Evolutionary conservation across 2,888 invertebrate species (phyloP).

Genomic region (Ypsolopha sequella): DNA sequence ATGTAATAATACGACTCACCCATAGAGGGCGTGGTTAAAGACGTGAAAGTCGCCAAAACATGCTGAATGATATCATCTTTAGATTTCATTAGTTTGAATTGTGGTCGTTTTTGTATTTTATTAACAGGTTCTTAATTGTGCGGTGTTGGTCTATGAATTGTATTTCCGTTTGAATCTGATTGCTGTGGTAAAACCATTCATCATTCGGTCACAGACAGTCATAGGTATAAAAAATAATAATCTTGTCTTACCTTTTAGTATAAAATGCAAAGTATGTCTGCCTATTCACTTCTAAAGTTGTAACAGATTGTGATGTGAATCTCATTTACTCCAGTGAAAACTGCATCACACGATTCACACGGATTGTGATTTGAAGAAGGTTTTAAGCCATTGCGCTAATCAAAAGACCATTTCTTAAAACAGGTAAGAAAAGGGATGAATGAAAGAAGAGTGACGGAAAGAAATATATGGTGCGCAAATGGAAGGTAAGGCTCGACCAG

Average conservation of each 20-base stretch:
- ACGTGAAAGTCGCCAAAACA: conserved; percentile 29
- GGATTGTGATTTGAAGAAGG: too few relatives aligned
- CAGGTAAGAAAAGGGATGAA: too few relatives aligned
- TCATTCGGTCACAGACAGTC: neutral
- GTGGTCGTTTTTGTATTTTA: neutral
- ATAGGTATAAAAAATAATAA: neutral
- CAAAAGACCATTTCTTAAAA: too few relatives aligned
- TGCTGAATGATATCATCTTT: conserved; percentile 33
- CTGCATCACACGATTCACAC: too few relatives aligned
- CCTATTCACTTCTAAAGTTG: too few relatives aligned
- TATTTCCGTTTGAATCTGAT: neutral
- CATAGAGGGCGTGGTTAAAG: conserved; percentile 24
- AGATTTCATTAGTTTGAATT: conserved; percentile 11
- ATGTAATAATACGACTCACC: neutral
- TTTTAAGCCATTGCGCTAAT: too few relatives aligned
- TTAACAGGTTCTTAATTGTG: conserved; percentile 1
- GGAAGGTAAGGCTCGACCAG: too few relatives aligned
- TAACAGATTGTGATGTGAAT: too few relatives aligned
- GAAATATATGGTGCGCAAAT: too few relatives aligned
- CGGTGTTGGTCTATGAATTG: neutral
- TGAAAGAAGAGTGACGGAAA: too few relatives aligned
- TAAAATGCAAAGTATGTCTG: too few relatives aligned
- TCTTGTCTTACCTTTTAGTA: neutral
- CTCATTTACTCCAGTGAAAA: too few relatives aligned
- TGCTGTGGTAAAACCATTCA: neutral